A percentile compares a stretch with the other conserved stretches of the same genome.
phyloP scores from a whole-genome alignment of 2,797 vertebrate genomes.

The Myripristis murdjan region DNA sequence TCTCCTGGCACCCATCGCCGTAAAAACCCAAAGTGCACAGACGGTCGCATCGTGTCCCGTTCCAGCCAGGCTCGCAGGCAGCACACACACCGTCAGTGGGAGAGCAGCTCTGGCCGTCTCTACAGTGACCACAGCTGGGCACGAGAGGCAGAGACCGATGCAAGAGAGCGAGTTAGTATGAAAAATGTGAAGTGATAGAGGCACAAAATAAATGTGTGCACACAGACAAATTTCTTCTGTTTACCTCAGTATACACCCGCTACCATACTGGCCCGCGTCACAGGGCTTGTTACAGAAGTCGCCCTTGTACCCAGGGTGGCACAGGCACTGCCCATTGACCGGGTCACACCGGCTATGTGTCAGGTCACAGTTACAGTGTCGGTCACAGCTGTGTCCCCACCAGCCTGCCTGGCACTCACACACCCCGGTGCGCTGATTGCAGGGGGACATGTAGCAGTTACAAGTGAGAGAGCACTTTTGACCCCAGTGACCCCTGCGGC shows the following conservation, averaged over 20 bases:
- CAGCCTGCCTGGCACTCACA: slow-evolving; percentile 87
- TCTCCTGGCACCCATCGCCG: slow-evolving; percentile 86
- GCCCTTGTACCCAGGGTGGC: slow-evolving; percentile 88
- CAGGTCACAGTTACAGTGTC: slow-evolving; percentile 86
- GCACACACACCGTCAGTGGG: slow-evolving; percentile 86
- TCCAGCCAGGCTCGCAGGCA: slow-evolving; percentile 92
- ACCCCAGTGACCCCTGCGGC: slow-evolving; percentile 90
- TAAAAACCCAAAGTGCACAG: slow-evolving; percentile 85
- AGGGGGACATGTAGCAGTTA: slow-evolving; percentile 88
- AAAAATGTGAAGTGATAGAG: neutral
- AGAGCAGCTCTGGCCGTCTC: slow-evolving; percentile 83
- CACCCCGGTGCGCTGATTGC: slow-evolving; percentile 85
- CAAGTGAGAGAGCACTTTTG: slow-evolving; percentile 86
- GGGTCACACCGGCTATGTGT: slow-evolving; percentile 85
- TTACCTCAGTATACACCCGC: slow-evolving; percentile 84
- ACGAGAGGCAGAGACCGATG: neutral
- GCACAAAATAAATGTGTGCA: neutral
- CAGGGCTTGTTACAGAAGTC: slow-evolving; percentile 87
- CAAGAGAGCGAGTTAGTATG: neutral
- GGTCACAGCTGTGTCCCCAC: slow-evolving; percentile 89
- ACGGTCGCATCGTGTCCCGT: slow-evolving; percentile 88
- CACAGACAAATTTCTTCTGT: slow-evolving; percentile 2
- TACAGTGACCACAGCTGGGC: slow-evolving; percentile 89
- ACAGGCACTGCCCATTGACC: slow-evolving; percentile 86
- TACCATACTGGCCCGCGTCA: slow-evolving; percentile 83